Percentiles rank a stretch among this genome's conserved stretches.
phyloP scores from a whole-genome alignment of 2,113 vertebrate species.

The Neofelis nebulosa region DNA sequence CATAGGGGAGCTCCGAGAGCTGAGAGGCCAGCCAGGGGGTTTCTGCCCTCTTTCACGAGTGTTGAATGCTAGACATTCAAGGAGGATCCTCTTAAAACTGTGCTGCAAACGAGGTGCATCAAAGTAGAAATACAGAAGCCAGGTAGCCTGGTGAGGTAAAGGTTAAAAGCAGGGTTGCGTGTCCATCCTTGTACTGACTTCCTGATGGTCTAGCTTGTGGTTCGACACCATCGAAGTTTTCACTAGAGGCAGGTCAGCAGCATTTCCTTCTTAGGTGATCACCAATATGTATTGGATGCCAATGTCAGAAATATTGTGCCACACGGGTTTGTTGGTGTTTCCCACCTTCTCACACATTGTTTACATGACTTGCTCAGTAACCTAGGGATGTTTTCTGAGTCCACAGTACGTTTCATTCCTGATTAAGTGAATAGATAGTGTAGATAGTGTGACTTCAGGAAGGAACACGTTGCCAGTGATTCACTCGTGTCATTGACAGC shows the following conservation, averaged over 20 bases:
- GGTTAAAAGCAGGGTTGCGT: neutral
- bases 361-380: neutral
- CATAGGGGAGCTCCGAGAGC: neutral
- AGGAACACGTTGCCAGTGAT: neutral
- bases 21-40: neutral
- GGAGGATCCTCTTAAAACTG: neutral
- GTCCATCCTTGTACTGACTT: neutral
- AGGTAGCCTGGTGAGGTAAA: constrained; percentile 1
- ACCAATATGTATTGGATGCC: neutral
- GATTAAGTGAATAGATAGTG: neutral
- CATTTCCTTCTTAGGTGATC: neutral
- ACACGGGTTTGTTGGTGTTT: neutral
- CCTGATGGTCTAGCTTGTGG: neutral
- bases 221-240: neutral
- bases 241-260: neutral
- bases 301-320: neutral
- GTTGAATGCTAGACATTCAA: neutral
- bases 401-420: neutral
- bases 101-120: neutral
- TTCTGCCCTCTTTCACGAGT: neutral
- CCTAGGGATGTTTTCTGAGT: neutral
- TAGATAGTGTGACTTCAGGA: neutral
- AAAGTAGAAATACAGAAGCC: neutral
- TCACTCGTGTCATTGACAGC: neutral
- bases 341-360: neutral